A percentile compares a stretch with the other conserved stretches of the same genome.
Evolutionary conservation across 2,888 invertebrate genomes (phyloP).

Genomic region (Brachyopa scutellaris): DNA sequence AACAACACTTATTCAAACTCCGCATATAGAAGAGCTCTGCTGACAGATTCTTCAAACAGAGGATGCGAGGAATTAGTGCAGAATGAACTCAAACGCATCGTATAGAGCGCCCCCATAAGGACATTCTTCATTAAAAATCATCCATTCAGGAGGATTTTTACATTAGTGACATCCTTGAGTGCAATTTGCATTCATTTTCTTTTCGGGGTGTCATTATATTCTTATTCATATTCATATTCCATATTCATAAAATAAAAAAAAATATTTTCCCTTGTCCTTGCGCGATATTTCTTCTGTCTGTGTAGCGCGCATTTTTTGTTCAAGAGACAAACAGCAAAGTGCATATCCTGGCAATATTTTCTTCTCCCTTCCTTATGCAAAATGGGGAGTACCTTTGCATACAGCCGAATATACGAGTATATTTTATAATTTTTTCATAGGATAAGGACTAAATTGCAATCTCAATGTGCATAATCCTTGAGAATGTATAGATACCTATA

Average conservation of each 20-base stretch:
- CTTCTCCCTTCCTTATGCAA: slow-evolving; percentile 10
- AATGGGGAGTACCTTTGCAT: too few relatives aligned
- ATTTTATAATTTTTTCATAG: slow-evolving; percentile 72
- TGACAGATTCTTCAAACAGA: background rate
- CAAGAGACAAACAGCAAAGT: slow-evolving; percentile 67
- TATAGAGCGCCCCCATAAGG: slow-evolving; percentile 49
- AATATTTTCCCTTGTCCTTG: background rate
- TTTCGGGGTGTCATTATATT: slow-evolving; percentile 68
- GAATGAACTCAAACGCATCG: slow-evolving; percentile 62
- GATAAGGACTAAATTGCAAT: slow-evolving; percentile 71
- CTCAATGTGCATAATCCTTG: slow-evolving; percentile 65
- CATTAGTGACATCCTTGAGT: slow-evolving; percentile 73
- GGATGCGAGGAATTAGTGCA: slow-evolving; percentile 59
- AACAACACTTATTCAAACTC: slow-evolving; percentile 47
- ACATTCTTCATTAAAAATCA: slow-evolving; percentile 72
- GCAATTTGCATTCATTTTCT: slow-evolving; percentile 72
- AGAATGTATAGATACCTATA: slow-evolving; percentile 54
- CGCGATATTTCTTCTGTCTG: slow-evolving; percentile 33
- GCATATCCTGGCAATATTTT: slow-evolving; percentile 63
- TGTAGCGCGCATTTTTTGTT: slow-evolving; percentile 18
- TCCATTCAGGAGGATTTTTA: slow-evolving; percentile 72
- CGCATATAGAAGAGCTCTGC: background rate
- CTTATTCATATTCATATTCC: slow-evolving; percentile 61
- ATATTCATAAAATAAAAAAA: slow-evolving; percentile 57
- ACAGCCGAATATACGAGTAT: slow-evolving; percentile 39